phyloP scores from a whole-genome alignment of 2,113 vertebrate genomes.

The human region DNA sequence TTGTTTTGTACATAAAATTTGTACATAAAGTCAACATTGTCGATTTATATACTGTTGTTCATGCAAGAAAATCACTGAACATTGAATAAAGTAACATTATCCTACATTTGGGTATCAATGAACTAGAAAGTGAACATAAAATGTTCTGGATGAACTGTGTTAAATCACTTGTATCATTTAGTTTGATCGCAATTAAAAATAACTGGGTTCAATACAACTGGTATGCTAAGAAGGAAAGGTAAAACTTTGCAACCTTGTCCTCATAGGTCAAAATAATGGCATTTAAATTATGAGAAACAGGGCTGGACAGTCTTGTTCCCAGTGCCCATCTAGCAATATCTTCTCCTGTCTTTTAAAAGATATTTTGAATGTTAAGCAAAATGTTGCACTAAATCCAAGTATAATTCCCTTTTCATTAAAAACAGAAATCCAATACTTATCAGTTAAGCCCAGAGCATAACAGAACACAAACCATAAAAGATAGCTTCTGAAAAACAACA shows the following conservation, averaged over 20 bases:
- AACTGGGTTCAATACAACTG: background rate
- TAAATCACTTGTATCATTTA: constrained; percentile 28
- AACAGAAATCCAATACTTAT: background rate
- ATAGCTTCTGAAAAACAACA: background rate
- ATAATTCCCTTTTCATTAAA: background rate
- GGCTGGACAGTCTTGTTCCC: background rate
- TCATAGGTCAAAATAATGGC: background rate
- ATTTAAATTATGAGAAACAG: background rate
- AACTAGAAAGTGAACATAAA: background rate
- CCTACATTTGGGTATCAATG: background rate
- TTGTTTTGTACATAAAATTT: background rate
- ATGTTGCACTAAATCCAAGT: background rate
- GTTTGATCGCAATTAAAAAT: constrained; percentile 33
- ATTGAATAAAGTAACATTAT: background rate
- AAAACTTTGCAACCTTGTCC: background rate
- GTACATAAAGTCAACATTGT: background rate
- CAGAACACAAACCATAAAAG: background rate
- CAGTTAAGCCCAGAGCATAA: background rate
- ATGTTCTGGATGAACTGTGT: constrained; percentile 3
- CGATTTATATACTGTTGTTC: background rate
- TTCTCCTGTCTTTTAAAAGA: background rate
- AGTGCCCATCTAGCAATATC: background rate
- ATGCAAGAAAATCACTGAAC: background rate
- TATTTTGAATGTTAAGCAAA: background rate
- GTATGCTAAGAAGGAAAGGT: background rate